A percentile compares a stretch with the other conserved stretches of the same genome.
Conservation (phyloP, 1,140 invertebrate genomes). For the Anthonomus grandis region DNA sequence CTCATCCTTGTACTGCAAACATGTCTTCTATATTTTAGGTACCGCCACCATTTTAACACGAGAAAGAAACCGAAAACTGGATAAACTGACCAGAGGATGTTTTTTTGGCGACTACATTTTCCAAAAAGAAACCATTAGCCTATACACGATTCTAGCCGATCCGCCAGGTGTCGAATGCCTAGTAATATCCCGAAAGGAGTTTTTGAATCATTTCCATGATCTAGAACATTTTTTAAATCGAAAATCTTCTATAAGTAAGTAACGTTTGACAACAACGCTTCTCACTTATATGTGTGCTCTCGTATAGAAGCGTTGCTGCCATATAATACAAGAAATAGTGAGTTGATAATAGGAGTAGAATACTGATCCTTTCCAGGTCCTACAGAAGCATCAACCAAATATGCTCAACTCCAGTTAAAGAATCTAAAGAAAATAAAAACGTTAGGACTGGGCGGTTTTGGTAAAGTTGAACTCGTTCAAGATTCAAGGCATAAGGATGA, state of each 20-base stretch:
- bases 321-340: no score
- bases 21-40: conserved; percentile 5
- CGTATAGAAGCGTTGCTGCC: no score
- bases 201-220: conserved; percentile 44
- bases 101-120: conserved; percentile 80
- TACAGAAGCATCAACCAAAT: no score
- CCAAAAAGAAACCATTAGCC: conserved; percentile 74
- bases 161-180: conserved; percentile 87
- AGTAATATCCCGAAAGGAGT: conserved; percentile 73
- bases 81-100: conserved; percentile 64
- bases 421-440: conserved; percentile 82
- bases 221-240: conserved; percentile 37
- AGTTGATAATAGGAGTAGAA: no score
- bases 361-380: no score
- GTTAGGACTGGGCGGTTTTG: conserved; percentile 90
- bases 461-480: conserved; percentile 78
- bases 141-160: conserved; percentile 84
- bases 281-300: no score
- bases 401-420: conserved; percentile 65
- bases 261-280: no score
- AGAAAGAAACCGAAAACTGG: conserved; percentile 48
- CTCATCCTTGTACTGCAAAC: no score
- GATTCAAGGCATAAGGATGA: conserved; percentile 58
- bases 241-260: no score
- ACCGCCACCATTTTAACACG: conserved; percentile 28